Percentiles rank a stretch among this genome's conserved stretches.
These are phyloP conservation scores for Drosophila orena DNA, from an alignment of 1,140 invertebrate genomes.

Conservation along the genomic window DNA sequence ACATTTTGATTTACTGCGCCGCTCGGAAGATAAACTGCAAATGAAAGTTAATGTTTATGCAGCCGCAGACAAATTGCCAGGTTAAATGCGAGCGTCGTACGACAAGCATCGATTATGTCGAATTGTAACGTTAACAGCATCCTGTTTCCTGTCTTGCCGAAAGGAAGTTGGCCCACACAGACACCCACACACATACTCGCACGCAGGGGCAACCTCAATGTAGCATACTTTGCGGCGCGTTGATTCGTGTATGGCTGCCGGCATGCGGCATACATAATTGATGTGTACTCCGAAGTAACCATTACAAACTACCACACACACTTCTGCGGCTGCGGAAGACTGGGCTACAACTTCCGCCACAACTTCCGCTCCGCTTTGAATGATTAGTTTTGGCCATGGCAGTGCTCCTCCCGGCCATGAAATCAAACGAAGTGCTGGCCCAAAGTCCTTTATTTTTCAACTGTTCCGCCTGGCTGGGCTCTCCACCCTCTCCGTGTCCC, in stretches of 20 bases:
- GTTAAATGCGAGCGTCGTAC: conserved; percentile 79
- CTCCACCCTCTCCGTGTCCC: neutral
- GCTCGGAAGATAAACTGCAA: conserved; percentile 68
- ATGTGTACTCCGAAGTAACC: conserved; percentile 63
- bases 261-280: conserved; percentile 79
- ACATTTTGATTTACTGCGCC: conserved; percentile 56
- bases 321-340: conserved; percentile 21
- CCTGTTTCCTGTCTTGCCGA: conserved; percentile 71
- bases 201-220: conserved; percentile 15
- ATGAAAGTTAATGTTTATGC: conserved; percentile 78
- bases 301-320: conserved; percentile 38
- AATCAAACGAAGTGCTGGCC: conserved; percentile 56
- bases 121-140: conserved; percentile 81
- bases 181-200: conserved; percentile 9
- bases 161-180: conserved; percentile 56
- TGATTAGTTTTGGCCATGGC: conserved; percentile 73
- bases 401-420: conserved; percentile 45
- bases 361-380: conserved; percentile 64
- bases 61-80: conserved; percentile 75
- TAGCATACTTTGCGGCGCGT: conserved; percentile 79
- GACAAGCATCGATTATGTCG: conserved; percentile 82
- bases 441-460: conserved; percentile 37
- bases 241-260: conserved; percentile 66
- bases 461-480: conserved; percentile 21
- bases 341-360: conserved; percentile 65